Evolutionary conservation across 2,113 vertebrate species (phyloP), one percentile per base, ranked within the genome.

Genomic region (Dascyllus trimaculatus): DNA sequence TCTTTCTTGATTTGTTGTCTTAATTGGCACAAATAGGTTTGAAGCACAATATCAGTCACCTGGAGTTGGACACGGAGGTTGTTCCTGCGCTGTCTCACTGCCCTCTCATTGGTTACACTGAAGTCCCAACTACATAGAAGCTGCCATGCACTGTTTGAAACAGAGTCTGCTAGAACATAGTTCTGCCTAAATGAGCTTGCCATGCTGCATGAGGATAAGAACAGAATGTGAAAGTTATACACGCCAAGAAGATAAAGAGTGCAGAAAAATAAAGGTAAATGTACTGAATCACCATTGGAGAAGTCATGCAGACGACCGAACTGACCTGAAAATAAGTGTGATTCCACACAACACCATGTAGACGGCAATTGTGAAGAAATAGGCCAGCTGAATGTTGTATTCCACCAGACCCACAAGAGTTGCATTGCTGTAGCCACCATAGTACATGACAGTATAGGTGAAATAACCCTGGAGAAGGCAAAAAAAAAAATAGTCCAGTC

Each of bases 61-160:
- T 96, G 97, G 52, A 99, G 96, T 73, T 99, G 97, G 0, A 94
- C 93, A 7, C 91, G 86, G 4, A 99, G 93, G 62, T 97, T 98
- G 90, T 94, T 97, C 85, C 96, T 97, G 70, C 95, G 95, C 79
- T 95, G 93, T 56, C 89, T 95, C 71, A 99, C 96, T 0, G 97
- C 95, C 79, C 88, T 96, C 52, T 96, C 96, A 10, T 95, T 96
- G 19, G 93, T 95, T 24, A 99, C 85, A 1, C 89, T 97, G 73
- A 98, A 99, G 80, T 99, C 97, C 98, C 98, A 99, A 92, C 93
- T 92, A 77, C 96, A 98, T 75, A 99, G 83, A 54, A 99, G 95
- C 54, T 95, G 96, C 89, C 95, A 94, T 0, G 96, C 93, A 0
- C 94, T 94, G 80, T 92, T 92, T 32, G 95, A 90, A 54, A 84